Conservation (phyloP, 2,113 vertebrate species). For the Caracal caracal region DNA sequence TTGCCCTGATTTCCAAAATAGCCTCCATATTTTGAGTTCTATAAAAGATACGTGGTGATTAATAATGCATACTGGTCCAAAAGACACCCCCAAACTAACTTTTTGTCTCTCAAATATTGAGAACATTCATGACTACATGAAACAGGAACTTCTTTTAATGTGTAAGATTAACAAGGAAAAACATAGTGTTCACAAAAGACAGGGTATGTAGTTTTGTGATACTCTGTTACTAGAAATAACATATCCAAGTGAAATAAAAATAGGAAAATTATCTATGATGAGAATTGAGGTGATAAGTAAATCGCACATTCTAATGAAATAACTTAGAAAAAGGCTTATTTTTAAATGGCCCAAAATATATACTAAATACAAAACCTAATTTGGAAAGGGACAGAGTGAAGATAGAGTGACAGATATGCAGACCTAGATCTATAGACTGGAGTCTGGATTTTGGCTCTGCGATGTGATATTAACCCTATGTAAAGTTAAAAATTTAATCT, state of each 20-base stretch:
- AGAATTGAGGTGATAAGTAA: not conserved
- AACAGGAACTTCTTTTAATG: not conserved
- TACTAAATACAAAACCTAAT: not conserved
- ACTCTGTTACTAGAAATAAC: not conserved
- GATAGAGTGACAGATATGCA: not conserved
- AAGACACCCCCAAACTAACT: not conserved
- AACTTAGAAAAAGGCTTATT: not conserved
- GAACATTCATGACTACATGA: not conserved
- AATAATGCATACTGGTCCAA: not conserved
- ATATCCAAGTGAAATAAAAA: not conserved
- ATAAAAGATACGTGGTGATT: not conserved
- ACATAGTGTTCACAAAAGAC: not conserved
- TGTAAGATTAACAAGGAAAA: not conserved
- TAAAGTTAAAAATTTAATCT: not conserved
- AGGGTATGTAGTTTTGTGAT: not conserved
- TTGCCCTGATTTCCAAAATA: not conserved
- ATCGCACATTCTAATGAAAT: not conserved
- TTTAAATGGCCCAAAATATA: not conserved
- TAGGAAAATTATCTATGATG: not conserved
- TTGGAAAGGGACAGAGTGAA: not conserved
- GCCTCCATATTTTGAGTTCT: not conserved
- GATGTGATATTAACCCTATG: not conserved
- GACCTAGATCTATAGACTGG: not conserved
- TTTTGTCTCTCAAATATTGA: not conserved
- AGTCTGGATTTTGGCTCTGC: not conserved